phyloP scores from a whole-genome alignment of 2,113 vertebrate genomes.

The Leuciscus idus region DNA sequence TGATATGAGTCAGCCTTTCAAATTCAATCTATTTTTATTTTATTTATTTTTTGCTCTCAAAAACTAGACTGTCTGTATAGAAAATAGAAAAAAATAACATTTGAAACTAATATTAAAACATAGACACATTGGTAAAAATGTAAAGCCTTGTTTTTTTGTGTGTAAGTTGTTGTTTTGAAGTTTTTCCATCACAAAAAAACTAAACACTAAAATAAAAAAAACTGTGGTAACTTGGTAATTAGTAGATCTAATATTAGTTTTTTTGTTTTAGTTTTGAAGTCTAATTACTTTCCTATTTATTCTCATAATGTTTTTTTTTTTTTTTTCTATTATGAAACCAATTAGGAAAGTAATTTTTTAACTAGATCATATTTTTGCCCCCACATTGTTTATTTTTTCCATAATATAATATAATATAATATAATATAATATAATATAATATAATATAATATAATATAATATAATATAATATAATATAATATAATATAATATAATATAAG shows the following conservation, averaged over 20 bases:
- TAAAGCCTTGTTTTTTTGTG: neutral
- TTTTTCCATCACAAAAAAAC: neutral
- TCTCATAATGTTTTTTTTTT: no score
- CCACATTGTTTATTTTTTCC: neutral
- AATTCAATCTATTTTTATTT: neutral
- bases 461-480: neutral
- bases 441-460: no score
- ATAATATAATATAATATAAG: neutral
- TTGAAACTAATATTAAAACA: neutral
- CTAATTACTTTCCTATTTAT: neutral
- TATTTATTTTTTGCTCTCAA: neutral
- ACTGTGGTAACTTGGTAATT: neutral
- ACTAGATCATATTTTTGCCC: neutral
- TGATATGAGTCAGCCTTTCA: neutral
- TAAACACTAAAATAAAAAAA: no score
- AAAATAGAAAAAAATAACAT: neutral
- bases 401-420: neutral
- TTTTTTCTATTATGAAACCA: no score
- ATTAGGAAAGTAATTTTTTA: neutral
- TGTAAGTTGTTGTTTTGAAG: neutral
- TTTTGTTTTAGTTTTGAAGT: neutral
- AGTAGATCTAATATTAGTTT: neutral
- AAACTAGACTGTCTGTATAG: neutral
- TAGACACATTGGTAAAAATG: neutral
- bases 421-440: no score